phyloP scores from a whole-genome alignment of 1,140 invertebrate genomes.

The Planococcus citri region DNA sequence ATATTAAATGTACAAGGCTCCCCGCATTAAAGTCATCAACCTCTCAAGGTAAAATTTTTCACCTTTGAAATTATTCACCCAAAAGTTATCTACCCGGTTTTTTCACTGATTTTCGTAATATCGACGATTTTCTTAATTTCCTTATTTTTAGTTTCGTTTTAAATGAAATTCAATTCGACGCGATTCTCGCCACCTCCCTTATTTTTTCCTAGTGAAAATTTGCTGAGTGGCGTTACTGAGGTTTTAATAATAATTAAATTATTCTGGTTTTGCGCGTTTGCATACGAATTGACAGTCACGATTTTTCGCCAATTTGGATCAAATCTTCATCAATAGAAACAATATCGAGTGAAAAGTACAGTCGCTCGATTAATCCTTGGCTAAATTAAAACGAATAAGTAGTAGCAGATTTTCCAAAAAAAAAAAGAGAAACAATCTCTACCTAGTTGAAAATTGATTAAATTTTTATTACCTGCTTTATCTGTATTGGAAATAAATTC shows the following conservation, averaged over 20 bases:
- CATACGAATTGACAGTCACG: background rate
- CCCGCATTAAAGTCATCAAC: background rate
- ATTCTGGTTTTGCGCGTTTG: background rate
- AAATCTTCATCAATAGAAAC: background rate
- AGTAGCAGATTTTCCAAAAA: background rate
- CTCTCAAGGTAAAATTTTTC: background rate
- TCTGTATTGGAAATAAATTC: background rate
- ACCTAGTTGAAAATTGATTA: background rate
- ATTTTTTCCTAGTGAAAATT: too few species aligned
- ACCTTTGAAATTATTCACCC: background rate
- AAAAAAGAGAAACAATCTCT: background rate
- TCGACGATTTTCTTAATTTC: background rate
- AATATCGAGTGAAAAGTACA: background rate
- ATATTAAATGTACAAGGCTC: slow-evolving; percentile 5
- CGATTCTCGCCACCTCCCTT: background rate
- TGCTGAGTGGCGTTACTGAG: too few species aligned
- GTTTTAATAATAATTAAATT: slow-evolving; percentile 9
- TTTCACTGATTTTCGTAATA: background rate
- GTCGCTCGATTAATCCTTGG: background rate
- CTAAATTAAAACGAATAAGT: background rate
- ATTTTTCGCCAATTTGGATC: too few species aligned
- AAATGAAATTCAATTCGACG: background rate
- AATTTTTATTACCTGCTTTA: background rate
- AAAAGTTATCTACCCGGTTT: background rate
- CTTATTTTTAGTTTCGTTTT: background rate